A percentile compares a stretch with the other conserved stretches of the same genome.
Conservation (phyloP, 2,797 vertebrate species). For the Smutsia gigantea region DNA sequence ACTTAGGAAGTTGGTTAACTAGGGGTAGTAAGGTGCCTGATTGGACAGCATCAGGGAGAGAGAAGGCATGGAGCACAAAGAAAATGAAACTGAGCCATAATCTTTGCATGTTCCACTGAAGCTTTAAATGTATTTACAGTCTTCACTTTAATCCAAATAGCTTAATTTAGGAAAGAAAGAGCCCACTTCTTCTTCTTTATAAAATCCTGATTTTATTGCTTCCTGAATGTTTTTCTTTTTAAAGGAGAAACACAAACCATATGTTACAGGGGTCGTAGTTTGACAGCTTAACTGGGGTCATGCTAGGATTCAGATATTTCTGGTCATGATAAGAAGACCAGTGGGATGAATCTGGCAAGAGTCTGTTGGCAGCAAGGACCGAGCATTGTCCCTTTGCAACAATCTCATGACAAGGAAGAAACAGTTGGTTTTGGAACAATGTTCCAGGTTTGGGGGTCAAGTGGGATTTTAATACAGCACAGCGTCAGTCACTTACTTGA, state of each 20-base stretch:
- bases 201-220: constrained; percentile 71
- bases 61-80: not conserved
- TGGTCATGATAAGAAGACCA: not conserved
- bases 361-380: not conserved
- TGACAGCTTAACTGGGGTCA: constrained; percentile 48
- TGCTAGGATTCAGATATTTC: constrained; percentile 11
- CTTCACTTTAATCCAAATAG: constrained; percentile 68
- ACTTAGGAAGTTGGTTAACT: not conserved
- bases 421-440: not conserved
- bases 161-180: constrained; percentile 67
- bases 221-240: constrained; percentile 64
- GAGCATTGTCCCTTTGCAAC: not conserved
- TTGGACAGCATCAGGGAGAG: not conserved
- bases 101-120: constrained; percentile 66
- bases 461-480: constrained; percentile 28
- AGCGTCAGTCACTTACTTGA: not conserved
- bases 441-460: not conserved
- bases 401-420: not conserved
- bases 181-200: constrained; percentile 63
- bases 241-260: constrained; percentile 57
- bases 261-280: constrained; percentile 34
- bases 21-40: not conserved
- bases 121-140: constrained; percentile 64
- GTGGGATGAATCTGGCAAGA: not conserved
- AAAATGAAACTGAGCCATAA: constrained; percentile 45